Conservation (phyloP, 2,797 vertebrate genomes). For the Cryptoblepharus egeriae region DNA sequence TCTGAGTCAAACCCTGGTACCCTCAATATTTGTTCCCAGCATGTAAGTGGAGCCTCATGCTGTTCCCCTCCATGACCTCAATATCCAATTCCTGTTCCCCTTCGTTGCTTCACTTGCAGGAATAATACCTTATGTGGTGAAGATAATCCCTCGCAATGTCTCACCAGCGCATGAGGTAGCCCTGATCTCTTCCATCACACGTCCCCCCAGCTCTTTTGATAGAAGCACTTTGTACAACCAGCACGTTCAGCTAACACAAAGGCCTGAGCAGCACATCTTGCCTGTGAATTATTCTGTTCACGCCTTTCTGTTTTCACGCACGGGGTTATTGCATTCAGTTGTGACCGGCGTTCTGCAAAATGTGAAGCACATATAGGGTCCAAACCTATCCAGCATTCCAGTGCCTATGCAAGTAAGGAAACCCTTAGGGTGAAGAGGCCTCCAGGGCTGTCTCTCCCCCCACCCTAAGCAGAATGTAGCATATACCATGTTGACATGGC, state of each 20-base stretch:
- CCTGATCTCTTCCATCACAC: conserved; percentile 45
- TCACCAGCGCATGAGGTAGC: neutral
- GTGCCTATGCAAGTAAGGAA: too few species aligned
- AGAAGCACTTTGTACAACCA: conserved; percentile 27
- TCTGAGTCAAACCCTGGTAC: conserved; percentile 50
- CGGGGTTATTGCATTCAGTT: conserved; percentile 6
- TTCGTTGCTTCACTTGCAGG: conserved; percentile 52
- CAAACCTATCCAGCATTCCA: too few species aligned
- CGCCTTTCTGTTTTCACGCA: conserved; percentile 39
- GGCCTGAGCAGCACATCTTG: conserved; percentile 44
- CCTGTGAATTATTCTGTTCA: conserved; percentile 56
- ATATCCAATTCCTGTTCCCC: conserved; percentile 59
- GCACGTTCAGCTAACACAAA: conserved; percentile 43
- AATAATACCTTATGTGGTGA: conserved; percentile 55
- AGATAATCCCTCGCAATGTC: conserved; percentile 55
- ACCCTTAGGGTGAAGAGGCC: too few species aligned
- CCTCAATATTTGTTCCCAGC: conserved; percentile 66
- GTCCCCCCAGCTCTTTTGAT: neutral
- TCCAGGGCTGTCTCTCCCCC: too few species aligned
- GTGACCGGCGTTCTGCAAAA: conserved; percentile 23
- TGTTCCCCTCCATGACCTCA: conserved; percentile 62
- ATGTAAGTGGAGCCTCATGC: conserved; percentile 53
- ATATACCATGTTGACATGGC: too few species aligned
- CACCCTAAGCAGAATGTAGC: too few species aligned
- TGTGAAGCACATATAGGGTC: neutral